These are phyloP conservation scores for Lymantria monacha DNA, from an alignment of 2,888 invertebrate species.

Conservation along the genomic window DNA sequence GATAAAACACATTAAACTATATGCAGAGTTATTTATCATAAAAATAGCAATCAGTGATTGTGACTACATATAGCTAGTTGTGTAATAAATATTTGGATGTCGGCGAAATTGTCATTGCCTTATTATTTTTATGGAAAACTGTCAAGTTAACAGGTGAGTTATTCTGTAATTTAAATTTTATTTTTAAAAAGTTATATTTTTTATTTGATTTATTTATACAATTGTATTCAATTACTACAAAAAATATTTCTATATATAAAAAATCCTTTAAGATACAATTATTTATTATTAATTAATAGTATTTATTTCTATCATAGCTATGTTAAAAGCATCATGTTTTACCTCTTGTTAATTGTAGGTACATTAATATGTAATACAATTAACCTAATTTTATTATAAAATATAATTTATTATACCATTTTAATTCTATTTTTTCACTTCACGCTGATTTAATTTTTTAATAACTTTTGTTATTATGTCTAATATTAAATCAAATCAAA, in stretches of 20 bases:
- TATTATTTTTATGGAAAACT: constrained; percentile 6
- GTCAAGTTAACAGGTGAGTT: constrained; percentile 22
- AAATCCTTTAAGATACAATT: too few species aligned
- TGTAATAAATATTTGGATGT: constrained; percentile 22
- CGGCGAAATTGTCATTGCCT: constrained; percentile 11
- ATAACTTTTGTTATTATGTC: too few species aligned
- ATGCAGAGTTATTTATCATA: constrained; percentile 36
- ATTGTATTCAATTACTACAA: background rate
- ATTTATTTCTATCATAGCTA: background rate
- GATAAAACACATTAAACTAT: constrained; percentile 51
- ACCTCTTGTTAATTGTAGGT: background rate
- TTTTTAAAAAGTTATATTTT: background rate
- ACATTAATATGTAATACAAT: background rate
- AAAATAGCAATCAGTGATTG: constrained; percentile 38
- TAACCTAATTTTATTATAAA: background rate
- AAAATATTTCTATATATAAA: background rate
- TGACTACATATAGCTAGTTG: constrained; percentile 14
- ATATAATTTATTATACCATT: too few species aligned
- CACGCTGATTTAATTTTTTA: too few species aligned
- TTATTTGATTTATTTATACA: background rate
- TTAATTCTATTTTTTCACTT: too few species aligned
- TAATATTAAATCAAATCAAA: too few species aligned
- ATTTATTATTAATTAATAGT: background rate
- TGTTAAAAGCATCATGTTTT: background rate
- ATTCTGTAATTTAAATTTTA: background rate